Conservation (phyloP, 1,140 invertebrate species). For the Aphis gossypii region DNA sequence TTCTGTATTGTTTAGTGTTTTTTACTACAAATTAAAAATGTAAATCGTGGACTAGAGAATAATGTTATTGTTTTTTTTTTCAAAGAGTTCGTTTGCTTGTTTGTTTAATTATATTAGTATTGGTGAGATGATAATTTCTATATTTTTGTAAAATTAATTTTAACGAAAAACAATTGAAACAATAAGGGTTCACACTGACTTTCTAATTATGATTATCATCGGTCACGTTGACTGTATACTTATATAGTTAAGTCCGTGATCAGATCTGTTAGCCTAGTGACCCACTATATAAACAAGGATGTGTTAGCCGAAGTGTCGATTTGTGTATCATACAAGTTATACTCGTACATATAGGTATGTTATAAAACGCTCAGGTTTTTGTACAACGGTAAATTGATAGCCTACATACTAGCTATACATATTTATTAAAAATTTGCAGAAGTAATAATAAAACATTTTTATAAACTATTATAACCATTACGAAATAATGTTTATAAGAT, state of each 20-base stretch:
- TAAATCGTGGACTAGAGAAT: neutral
- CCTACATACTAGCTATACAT: conserved; percentile 4
- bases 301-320: conserved; percentile 46
- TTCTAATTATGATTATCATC: conserved; percentile 39
- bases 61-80: neutral
- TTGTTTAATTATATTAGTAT: neutral
- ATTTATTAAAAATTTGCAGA: neutral
- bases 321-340: conserved; percentile 36
- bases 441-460: neutral
- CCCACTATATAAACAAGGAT: conserved; percentile 56
- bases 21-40: neutral
- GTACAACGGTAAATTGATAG: conserved; percentile 28
- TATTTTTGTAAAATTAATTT: neutral
- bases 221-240: conserved; percentile 7
- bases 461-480: neutral
- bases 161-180: conserved; percentile 23
- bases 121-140: neutral
- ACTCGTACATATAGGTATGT: neutral
- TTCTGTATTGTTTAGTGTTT: neutral
- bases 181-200: conserved; percentile 6
- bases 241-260: conserved; percentile 14
- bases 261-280: conserved; percentile 47
- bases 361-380: neutral
- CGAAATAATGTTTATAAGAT: neutral
- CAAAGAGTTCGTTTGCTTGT: neutral